A percentile compares a stretch with the other conserved stretches of the same genome.
phyloP scores from a whole-genome alignment of 2,888 invertebrate genomes.

The Epistrophe eligans region DNA sequence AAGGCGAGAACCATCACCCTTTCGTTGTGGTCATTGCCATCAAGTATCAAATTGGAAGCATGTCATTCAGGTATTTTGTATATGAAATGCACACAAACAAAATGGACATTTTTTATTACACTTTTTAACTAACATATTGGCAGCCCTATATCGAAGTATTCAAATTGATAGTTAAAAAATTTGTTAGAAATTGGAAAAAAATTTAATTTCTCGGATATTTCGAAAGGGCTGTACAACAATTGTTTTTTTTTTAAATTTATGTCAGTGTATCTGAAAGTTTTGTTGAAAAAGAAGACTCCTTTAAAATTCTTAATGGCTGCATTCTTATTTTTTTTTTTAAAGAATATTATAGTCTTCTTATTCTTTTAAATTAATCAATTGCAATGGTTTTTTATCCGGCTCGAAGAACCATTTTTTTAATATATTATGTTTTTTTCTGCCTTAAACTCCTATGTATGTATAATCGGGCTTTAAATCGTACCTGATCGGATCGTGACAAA shows the following conservation, averaged over 20 bases:
- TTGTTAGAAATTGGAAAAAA: not conserved
- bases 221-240: not conserved
- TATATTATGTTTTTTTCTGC: no score
- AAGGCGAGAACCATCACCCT: conserved; percentile 86
- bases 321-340: no score
- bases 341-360: no score
- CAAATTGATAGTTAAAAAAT: not conserved
- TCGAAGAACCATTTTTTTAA: no score
- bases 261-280: conserved; percentile 39
- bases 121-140: conserved; percentile 49
- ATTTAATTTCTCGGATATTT: not conserved
- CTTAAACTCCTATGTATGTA: no score
- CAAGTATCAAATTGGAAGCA: conserved; percentile 94
- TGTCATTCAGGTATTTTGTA: conserved; percentile 90
- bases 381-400: no score
- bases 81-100: conserved; percentile 70
- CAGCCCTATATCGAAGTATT: not conserved
- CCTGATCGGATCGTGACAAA: no score
- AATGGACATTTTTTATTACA: conserved; percentile 65
- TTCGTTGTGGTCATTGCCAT: conserved; percentile 92
- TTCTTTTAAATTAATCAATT: no score
- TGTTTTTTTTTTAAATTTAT: not conserved
- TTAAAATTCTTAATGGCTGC: no score
- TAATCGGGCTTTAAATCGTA: no score
- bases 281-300: no score